These are phyloP conservation scores for Oreohelix idahoensis DNA, from an alignment of 1,140 invertebrate genomes.

Conservation along the genomic window DNA sequence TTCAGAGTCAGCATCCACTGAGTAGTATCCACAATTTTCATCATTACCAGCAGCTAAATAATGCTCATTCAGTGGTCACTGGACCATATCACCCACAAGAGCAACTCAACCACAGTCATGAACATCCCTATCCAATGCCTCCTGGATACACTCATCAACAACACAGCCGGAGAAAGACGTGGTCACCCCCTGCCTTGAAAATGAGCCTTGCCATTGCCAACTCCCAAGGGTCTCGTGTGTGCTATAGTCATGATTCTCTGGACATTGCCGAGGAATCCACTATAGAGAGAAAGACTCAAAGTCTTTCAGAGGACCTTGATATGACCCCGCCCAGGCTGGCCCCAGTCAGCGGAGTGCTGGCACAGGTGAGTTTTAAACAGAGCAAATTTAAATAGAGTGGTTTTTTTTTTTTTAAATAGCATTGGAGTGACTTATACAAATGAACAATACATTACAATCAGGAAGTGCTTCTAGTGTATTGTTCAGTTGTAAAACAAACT, in stretches of 20 bases:
- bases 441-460: no score
- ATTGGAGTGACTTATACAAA: no score
- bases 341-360: constrained; percentile 39
- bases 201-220: constrained; percentile 1
- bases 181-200: constrained; percentile 32
- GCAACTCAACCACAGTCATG: background rate
- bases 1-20: background rate
- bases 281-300: constrained; percentile 5
- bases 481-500: no score
- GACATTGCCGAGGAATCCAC: background rate
- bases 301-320: constrained; percentile 31
- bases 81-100: constrained; percentile 8
- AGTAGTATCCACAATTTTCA: background rate
- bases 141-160: constrained; percentile 20
- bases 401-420: no score
- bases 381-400: no score
- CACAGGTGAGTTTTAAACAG: constrained; percentile 22
- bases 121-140: constrained; percentile 6
- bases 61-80: background rate
- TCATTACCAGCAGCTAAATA: background rate
- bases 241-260: constrained; percentile 35
- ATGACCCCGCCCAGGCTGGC: constrained; percentile 29
- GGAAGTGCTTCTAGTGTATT: no score
- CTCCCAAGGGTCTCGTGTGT: constrained; percentile 13
- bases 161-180: constrained; percentile 31